These are phyloP conservation scores for Eupleurogrammus muticus DNA, from an alignment of 2,797 vertebrate genomes.

Conservation along the genomic window DNA sequence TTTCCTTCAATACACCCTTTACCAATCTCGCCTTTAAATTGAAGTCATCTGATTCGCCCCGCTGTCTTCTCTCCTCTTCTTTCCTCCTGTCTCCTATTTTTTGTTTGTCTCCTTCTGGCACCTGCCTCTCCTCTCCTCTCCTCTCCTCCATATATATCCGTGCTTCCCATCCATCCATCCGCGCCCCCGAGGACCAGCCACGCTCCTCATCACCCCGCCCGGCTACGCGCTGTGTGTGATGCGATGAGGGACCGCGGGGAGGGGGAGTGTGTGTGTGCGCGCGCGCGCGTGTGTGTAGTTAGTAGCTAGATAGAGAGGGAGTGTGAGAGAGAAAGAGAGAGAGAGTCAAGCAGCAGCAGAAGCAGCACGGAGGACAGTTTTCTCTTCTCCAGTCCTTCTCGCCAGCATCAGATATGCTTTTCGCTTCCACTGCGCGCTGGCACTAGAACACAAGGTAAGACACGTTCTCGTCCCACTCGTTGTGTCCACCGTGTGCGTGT, in stretches of 20 bases:
- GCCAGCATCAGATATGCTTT: conserved; percentile 28
- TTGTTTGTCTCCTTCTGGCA: no score
- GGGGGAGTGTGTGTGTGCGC: conserved; percentile 9
- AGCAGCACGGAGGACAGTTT: conserved; percentile 46
- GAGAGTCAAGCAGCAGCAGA: conserved; percentile 30
- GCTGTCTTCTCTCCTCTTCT: no score
- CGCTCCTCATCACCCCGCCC: conserved; percentile 61
- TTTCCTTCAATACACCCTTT: not conserved
- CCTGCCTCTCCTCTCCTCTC: no score
- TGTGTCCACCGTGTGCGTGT: not conserved
- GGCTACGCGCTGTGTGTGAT: conserved; percentile 32
- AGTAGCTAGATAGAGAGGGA: conserved; percentile 15
- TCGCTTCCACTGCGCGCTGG: conserved; percentile 7
- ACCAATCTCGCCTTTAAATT: no score
- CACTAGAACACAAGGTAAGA: conserved; percentile 57
- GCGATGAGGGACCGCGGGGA: conserved; percentile 31
- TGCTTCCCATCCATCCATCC: conserved; percentile 40
- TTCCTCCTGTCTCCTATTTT: not conserved
- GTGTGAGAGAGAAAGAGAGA: conserved; percentile 11
- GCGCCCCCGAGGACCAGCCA: conserved; percentile 54
- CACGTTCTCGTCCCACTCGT: not conserved
- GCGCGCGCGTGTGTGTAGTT: conserved; percentile 16
- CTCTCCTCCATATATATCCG: not conserved
- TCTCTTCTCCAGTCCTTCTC: conserved; percentile 22
- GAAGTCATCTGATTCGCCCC: no score